Evolutionary conservation across 2,113 vertebrate species (phyloP).

Genomic region (Amphiprion ocellaris): DNA sequence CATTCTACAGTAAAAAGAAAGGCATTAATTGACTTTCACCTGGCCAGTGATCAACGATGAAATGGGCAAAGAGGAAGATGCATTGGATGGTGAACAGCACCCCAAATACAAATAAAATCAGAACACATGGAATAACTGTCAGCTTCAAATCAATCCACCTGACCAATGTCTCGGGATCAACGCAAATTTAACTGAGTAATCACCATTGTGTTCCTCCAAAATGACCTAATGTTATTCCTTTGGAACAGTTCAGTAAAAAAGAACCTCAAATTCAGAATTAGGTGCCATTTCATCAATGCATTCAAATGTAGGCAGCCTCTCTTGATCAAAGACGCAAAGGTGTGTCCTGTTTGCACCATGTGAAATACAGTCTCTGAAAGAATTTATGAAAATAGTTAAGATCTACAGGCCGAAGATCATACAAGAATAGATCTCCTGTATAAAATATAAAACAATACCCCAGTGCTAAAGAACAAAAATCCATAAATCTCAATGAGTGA

Average conservation of each 20-base stretch:
- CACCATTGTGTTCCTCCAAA: constrained; percentile 39
- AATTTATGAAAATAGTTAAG: constrained; percentile 76
- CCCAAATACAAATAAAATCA: constrained; percentile 33
- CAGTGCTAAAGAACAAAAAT: constrained; percentile 73
- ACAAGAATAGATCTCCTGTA: constrained; percentile 78
- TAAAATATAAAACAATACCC: constrained; percentile 78
- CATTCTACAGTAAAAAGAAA: constrained; percentile 55
- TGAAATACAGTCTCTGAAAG: constrained; percentile 71
- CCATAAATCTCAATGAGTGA: constrained; percentile 69
- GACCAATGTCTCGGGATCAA: constrained; percentile 31
- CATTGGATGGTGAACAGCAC: constrained; percentile 29
- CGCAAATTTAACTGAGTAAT: constrained; percentile 31
- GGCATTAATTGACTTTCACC: constrained; percentile 49
- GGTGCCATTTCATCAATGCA: constrained; percentile 54
- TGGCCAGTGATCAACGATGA: constrained; percentile 50
- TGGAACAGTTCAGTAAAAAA: constrained; percentile 61
- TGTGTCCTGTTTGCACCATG: constrained; percentile 58
- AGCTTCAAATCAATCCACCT: constrained; percentile 30
- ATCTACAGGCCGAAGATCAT: constrained; percentile 77
- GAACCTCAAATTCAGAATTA: constrained; percentile 49
- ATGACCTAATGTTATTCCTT: constrained; percentile 57
- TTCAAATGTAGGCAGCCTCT: constrained; percentile 49
- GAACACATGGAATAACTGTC: constrained; percentile 33
- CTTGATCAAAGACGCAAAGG: constrained; percentile 39
- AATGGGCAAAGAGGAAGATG: constrained; percentile 34